These are phyloP conservation scores for Rattus rattus DNA, from an alignment of 2,113 vertebrate species.

Conservation along the genomic window DNA sequence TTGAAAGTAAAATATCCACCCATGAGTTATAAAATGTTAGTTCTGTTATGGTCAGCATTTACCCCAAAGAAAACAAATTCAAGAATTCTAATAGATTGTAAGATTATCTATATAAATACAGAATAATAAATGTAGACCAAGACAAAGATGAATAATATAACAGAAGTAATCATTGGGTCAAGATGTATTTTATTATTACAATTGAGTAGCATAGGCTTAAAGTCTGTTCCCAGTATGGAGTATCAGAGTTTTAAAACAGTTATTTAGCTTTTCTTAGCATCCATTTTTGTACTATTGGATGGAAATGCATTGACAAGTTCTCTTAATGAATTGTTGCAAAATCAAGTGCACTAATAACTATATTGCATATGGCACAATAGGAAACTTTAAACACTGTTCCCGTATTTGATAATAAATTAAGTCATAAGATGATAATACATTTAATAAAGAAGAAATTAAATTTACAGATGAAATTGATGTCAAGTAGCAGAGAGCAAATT, in stretches of 20 bases:
- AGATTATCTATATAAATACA: neutral
- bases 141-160: neutral
- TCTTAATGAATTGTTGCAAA: neutral
- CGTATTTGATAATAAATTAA: neutral
- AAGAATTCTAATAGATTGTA: neutral
- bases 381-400: neutral
- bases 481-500: neutral
- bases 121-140: neutral
- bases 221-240: neutral
- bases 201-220: neutral
- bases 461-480: neutral
- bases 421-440: neutral
- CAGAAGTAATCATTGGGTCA: neutral
- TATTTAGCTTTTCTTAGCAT: neutral
- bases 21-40: neutral
- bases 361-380: neutral
- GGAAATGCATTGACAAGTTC: neutral
- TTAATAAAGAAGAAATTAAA: neutral
- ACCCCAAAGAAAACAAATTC: neutral
- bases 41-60: neutral
- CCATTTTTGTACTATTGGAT: neutral
- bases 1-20: neutral
- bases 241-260: neutral
- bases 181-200: neutral
- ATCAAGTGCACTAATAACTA: neutral